phyloP scores from a whole-genome alignment of 1,140 invertebrate species.

The Antheraea pernyi region DNA sequence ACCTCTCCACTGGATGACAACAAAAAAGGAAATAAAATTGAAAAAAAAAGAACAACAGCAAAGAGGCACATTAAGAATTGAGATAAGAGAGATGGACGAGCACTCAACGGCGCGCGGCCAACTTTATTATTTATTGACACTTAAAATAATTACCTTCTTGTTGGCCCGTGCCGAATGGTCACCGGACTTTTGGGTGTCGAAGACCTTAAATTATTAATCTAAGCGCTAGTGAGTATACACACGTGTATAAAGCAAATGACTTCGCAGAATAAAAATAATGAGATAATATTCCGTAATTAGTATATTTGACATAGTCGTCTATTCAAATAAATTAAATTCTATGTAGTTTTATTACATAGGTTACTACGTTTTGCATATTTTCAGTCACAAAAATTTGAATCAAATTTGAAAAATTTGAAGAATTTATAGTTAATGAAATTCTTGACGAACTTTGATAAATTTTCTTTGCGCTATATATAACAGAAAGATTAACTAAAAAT shows the following conservation, averaged over 20 bases:
- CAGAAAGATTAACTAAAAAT: no score
- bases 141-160: conserved; percentile 74
- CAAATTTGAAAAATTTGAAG: no score
- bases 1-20: conserved; percentile 56
- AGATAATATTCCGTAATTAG: no score
- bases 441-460: no score
- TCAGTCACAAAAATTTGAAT: no score
- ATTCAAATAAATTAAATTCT: no score
- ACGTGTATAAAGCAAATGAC: neutral
- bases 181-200: conserved; percentile 25
- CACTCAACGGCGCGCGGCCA: conserved; percentile 64
- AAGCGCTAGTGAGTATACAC: neutral
- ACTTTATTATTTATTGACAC: conserved; percentile 79
- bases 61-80: conserved; percentile 77
- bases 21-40: conserved; percentile 55
- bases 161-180: conserved; percentile 67
- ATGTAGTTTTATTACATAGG: no score
- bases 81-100: conserved; percentile 74
- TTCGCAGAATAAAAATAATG: neutral
- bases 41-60: conserved; percentile 61
- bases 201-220: conserved; percentile 26
- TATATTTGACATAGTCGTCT: no score
- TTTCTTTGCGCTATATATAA: no score
- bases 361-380: no score
- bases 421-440: no score